phyloP scores from a whole-genome alignment of 2,888 invertebrate species.

The Tridacna gigas region DNA sequence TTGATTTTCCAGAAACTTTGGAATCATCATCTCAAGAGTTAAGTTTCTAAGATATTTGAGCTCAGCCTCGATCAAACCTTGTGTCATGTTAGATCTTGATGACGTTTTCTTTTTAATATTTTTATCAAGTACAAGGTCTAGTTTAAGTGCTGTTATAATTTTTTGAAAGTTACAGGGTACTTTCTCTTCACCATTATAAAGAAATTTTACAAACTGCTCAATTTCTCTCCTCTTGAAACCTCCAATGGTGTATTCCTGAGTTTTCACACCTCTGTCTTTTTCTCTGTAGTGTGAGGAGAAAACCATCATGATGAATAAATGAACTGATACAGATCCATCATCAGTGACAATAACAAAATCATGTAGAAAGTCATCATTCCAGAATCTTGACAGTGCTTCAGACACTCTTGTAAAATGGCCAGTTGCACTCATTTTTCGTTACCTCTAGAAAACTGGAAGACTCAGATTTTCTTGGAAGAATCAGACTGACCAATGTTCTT shows the following conservation, averaged over 20 bases:
- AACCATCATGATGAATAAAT: slow-evolving; percentile 41
- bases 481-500: too few species aligned
- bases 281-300: slow-evolving; percentile 43
- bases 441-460: too few species aligned
- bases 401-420: slow-evolving; percentile 52
- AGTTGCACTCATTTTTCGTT: slow-evolving; percentile 28
- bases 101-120: slow-evolving; percentile 32
- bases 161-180: slow-evolving; percentile 16
- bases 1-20: slow-evolving; percentile 40
- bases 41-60: slow-evolving; percentile 52
- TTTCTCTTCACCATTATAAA: slow-evolving; percentile 47
- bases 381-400: slow-evolving; percentile 38
- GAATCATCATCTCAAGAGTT: slow-evolving; percentile 51
- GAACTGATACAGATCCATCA: slow-evolving; percentile 33
- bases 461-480: too few species aligned
- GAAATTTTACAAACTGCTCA: slow-evolving; percentile 42
- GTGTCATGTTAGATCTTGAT: slow-evolving; percentile 24
- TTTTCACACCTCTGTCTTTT: background rate
- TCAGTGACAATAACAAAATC: slow-evolving; percentile 45
- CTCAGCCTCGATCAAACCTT: slow-evolving; percentile 38
- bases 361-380: slow-evolving; percentile 35
- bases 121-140: slow-evolving; percentile 46
- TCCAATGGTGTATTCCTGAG: slow-evolving; percentile 11
- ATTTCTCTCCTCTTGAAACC: slow-evolving; percentile 32
- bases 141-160: slow-evolving; percentile 40